A percentile compares a stretch with the other conserved stretches of the same genome.
These are phyloP conservation scores for Notoglanidium macrostoma DNA, from an alignment of 2,797 vertebrate species.

Conservation along the genomic window DNA sequence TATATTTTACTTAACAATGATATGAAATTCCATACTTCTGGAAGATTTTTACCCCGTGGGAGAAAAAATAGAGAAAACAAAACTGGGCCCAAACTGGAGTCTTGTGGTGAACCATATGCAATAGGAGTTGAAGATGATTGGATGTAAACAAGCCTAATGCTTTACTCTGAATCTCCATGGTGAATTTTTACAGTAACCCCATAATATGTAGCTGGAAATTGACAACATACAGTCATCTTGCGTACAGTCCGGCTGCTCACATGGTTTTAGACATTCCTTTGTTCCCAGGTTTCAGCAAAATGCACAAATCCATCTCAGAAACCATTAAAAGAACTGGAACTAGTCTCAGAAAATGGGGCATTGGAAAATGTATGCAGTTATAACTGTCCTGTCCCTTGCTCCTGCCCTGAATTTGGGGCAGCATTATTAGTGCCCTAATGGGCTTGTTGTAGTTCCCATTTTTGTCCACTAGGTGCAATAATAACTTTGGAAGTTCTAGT, in stretches of 20 bases:
- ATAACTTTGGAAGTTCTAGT: neutral
- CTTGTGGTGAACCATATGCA: constrained; percentile 12
- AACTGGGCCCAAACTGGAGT: neutral
- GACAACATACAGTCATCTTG: neutral
- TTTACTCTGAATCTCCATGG: neutral
- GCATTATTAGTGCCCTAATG: neutral
- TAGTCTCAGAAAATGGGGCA: neutral
- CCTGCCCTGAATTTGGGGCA: neutral
- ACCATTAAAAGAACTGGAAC: neutral
- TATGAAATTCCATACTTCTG: neutral
- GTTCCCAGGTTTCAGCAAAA: neutral
- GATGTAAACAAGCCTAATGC: neutral
- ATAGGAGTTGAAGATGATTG: neutral
- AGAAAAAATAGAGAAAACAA: neutral
- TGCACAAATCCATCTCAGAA: neutral
- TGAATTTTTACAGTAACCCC: neutral
- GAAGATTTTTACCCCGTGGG: neutral
- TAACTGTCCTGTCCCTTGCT: neutral
- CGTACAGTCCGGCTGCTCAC: neutral
- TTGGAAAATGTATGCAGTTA: neutral
- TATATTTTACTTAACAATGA: neutral
- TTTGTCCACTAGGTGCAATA: neutral
- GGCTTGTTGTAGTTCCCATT: neutral
- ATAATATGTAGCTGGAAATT: neutral
- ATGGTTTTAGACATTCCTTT: neutral